Evolutionary conservation across 2,888 invertebrate species (phyloP).

Genomic region (Lepidonotus clava): DNA sequence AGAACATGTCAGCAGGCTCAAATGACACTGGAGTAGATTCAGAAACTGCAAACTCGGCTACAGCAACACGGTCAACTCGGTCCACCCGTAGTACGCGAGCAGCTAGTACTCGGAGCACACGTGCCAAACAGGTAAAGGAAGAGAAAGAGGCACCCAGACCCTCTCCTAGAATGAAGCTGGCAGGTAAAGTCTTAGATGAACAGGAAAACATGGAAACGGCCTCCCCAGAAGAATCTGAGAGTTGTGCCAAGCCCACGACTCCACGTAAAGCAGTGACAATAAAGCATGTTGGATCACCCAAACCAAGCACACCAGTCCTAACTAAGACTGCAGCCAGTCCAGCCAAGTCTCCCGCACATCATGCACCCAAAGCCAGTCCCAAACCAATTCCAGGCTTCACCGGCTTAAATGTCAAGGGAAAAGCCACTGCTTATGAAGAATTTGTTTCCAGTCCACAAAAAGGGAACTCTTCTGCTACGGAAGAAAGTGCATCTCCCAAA

Average conservation of each 20-base stretch:
- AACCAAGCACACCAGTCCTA: neutral
- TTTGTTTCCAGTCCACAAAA: slow-evolving; percentile 37
- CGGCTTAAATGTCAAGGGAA: slow-evolving; percentile 48
- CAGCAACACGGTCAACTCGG: neutral
- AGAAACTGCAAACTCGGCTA: neutral
- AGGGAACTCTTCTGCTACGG: neutral
- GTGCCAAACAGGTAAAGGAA: neutral
- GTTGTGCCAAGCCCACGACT: neutral
- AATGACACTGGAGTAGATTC: slow-evolving; percentile 14
- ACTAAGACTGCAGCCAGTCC: neutral
- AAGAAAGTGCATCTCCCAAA: neutral
- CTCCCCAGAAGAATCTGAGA: no score
- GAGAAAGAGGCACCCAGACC: neutral
- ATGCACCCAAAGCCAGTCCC: slow-evolving; percentile 37
- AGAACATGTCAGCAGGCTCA: no score
- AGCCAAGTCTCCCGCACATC: neutral
- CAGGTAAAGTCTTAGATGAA: neutral
- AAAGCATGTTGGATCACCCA: neutral
- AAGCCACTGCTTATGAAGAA: slow-evolving; percentile 54
- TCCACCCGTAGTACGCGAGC: slow-evolving; percentile 5
- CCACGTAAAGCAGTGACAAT: neutral
- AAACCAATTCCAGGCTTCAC: slow-evolving; percentile 47
- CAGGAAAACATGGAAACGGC: no score
- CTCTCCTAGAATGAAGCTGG: neutral
- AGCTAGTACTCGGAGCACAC: neutral